Evolutionary conservation across 2,113 vertebrate species (phyloP).

Genomic region (Noturus placidus): DNA sequence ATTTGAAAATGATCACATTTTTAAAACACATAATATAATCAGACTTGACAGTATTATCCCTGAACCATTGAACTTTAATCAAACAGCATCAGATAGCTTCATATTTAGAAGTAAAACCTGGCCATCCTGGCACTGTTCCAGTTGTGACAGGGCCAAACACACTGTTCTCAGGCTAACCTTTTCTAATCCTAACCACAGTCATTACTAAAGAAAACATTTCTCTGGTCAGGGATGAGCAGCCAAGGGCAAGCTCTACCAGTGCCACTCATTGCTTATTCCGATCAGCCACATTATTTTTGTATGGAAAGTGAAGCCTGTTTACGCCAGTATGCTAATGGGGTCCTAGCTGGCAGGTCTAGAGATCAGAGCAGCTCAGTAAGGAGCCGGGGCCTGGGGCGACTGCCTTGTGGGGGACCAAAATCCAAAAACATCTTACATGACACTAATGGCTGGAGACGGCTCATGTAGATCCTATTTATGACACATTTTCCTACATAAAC

Average conservation of each 20-base stretch:
- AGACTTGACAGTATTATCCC: neutral
- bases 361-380: constrained; percentile 50
- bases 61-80: neutral
- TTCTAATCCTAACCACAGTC: constrained; percentile 42
- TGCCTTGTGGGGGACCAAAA: constrained; percentile 38
- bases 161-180: constrained; percentile 16
- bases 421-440: constrained; percentile 48
- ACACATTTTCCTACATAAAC: constrained; percentile 35
- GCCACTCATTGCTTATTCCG: constrained; percentile 33
- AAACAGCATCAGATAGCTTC: neutral
- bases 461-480: constrained; percentile 50
- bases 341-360: constrained; percentile 52
- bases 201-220: constrained; percentile 43
- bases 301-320: constrained; percentile 51
- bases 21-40: neutral
- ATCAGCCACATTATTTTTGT: constrained; percentile 42
- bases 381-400: constrained; percentile 41
- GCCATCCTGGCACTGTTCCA: neutral
- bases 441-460: constrained; percentile 50
- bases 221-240: constrained; percentile 31
- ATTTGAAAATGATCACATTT: neutral
- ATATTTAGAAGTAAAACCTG: neutral
- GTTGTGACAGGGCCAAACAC: neutral
- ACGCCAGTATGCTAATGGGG: constrained; percentile 56
- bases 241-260: constrained; percentile 40